phyloP scores from a whole-genome alignment of 92 coral and sea anemone genomes.

The Porites cylindrica region DNA sequence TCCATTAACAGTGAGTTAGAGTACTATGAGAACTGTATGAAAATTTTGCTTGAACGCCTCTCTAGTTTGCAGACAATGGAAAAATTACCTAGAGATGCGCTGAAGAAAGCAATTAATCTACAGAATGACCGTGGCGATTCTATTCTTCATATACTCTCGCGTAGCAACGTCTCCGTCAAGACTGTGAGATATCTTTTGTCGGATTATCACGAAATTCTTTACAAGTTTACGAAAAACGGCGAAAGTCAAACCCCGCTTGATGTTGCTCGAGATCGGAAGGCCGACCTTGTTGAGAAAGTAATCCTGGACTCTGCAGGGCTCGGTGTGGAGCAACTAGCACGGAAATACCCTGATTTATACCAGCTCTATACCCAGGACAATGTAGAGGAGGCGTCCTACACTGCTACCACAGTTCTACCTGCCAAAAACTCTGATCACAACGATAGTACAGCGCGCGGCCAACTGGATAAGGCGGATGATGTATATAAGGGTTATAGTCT shows the following conservation, averaged over 20 bases:
- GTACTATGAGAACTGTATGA: slow-evolving; percentile 68
- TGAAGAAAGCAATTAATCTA: slow-evolving; percentile 29
- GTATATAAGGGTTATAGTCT: slow-evolving; percentile 17
- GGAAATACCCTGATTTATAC: slow-evolving; percentile 22
- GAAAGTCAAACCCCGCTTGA: slow-evolving; percentile 49
- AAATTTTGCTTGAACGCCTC: slow-evolving; percentile 46
- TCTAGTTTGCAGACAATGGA: slow-evolving; percentile 21
- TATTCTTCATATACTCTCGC: slow-evolving; percentile 66
- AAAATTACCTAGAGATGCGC: slow-evolving; percentile 16
- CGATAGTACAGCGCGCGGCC: background rate
- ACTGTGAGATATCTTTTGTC: slow-evolving; percentile 52
- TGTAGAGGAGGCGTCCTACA: background rate
- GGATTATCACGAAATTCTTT: slow-evolving; percentile 48
- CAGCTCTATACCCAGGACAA: slow-evolving; percentile 42
- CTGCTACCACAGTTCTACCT: background rate
- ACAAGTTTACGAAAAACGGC: slow-evolving; percentile 20
- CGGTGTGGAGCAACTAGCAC: slow-evolving; percentile 1
- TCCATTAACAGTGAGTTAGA: slow-evolving; percentile 51
- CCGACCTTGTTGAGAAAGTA: slow-evolving; percentile 44
- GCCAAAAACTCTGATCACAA: background rate
- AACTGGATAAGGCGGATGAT: background rate
- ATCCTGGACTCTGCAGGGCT: slow-evolving; percentile 11
- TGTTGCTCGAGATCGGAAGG: slow-evolving; percentile 49
- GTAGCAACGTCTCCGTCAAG: slow-evolving; percentile 52
- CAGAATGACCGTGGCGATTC: slow-evolving; percentile 57